Evolutionary conservation across 2,888 invertebrate species (phyloP), one percentile per base, ranked within the genome.

Genomic region (Nudaria mundana): DNA sequence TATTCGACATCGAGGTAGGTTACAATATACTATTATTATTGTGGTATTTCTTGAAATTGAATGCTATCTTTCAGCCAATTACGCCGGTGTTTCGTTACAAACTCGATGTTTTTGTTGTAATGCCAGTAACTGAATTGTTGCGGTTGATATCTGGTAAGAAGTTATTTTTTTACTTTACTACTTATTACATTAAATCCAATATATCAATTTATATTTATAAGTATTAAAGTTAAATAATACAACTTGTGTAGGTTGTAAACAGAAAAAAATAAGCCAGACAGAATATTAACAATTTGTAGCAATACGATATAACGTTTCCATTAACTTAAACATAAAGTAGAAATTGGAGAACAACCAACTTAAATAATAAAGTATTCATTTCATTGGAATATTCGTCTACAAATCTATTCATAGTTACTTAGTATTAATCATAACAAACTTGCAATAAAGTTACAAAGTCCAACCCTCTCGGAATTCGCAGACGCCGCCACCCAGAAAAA

Each of bases 41-140:
- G 61, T 50, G 61, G 61, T 61, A 59, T 59, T 49, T 54, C 55
- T n/a, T 44, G 44, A 62, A 63, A 61, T 61, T 62, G 61, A 59
- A 59, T 61, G 52, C 49, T 61, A 59, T 61, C 61, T 52, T 55
- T 49, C 58, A 60, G 45, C 40, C 57, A 59, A 57, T 59, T 61
- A 59, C 52, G 16, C 15, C 43, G 43, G 62, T 61, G 48, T 61
- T 57, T 52, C 44, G 61, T 57, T 61, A 59, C 59, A 48, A 52
- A 30, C 48, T 48, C 28, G 44, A 48, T 48, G 58, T 55, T 55
- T 20, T 51, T 58, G 57, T 56, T 46, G 53, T 58, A 54, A 58
- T 60, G 47, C 32, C 45, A 44, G 55, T 55, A 54, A 59, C 55
- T 55, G 49, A 55, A 61, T 57, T 61, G 49, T 49, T 57, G 58